phyloP scores from a whole-genome alignment of 1,140 invertebrate species.

The Macrostomum lignano region DNA sequence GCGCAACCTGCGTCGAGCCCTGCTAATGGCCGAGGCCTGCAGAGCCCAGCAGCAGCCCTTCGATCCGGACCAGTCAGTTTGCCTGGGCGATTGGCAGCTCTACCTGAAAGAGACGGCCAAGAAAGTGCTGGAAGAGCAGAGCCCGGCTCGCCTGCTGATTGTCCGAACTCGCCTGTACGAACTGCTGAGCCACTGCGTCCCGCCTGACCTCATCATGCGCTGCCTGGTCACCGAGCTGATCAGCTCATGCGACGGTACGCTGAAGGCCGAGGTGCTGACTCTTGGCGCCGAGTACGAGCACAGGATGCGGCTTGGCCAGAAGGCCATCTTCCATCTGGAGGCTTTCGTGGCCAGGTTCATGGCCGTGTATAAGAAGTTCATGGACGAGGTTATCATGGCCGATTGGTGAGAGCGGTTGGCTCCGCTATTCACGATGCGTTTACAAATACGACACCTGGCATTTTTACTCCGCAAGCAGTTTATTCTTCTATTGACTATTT shows the following conservation, averaged over 20 bases:
- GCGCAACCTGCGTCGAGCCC: conserved; percentile 63
- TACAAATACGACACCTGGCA: too few relatives aligned
- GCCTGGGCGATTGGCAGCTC: conserved; percentile 67
- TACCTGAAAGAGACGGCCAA: conserved; percentile 58
- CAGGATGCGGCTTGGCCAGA: conserved; percentile 54
- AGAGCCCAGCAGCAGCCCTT: conserved; percentile 47
- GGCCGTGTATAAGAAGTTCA: conserved; percentile 43
- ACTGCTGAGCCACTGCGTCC: conserved; percentile 66
- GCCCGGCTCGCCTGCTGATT: conserved; percentile 45
- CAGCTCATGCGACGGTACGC: conserved; percentile 54
- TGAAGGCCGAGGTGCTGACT: conserved; percentile 53
- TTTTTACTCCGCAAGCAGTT: too few relatives aligned
- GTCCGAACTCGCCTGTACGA: conserved; percentile 67
- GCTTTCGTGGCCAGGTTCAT: conserved; percentile 85
- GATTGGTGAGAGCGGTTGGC: too few relatives aligned
- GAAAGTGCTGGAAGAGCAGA: conserved; percentile 59
- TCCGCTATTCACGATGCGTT: too few relatives aligned
- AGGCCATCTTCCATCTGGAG: conserved; percentile 83
- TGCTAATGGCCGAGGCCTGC: conserved; percentile 72
- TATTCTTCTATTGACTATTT: too few relatives aligned
- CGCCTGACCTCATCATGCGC: conserved; percentile 66
- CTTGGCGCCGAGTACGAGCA: conserved; percentile 65
- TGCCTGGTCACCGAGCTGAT: conserved; percentile 50
- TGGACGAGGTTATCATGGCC: too few relatives aligned
- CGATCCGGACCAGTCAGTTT: conserved; percentile 50